Base-by-base conservation (phyloP, 1,140 invertebrate genomes). In the Drosophila asahinai region DNA sequence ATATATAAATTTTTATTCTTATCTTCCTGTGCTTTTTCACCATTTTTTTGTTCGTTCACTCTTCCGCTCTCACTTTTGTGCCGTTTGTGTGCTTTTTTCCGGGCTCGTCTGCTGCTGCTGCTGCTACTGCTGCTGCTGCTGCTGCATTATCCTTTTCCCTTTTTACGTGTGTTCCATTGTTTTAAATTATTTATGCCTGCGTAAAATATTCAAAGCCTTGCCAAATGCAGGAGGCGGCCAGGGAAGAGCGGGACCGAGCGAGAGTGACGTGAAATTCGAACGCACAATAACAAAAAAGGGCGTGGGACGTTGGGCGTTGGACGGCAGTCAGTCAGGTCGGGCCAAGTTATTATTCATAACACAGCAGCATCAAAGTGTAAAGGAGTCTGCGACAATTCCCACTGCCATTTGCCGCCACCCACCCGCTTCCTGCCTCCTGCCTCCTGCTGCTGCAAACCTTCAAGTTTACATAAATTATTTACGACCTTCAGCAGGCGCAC, bases 161-260 rank as follows among this genome's bases (percentile, higher is more conserved):
- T 83, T 79, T 68, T 83, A 90, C 86, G 86, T 90, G 86, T 90
- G 86, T 84, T 82, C 75, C 86, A 89, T 89, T 89, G 86, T 90
- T 90, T 89, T 89, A 89, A 90, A 89, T 89, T 89, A 89, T 89
- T 89, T 89, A 89, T 89, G 86, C 86, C 82, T 90, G 86, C 75
- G 81, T 90, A 90, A 89, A 89, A 89, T 89, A 89, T 89, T 89
- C 86, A 89, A 89, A 89, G 86, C 81, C 67, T 73, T 64, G 66
- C 70, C 77, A 80, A 80, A 80, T 74, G 77, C 77, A 79, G 55
- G 54, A 77, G 58, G 30, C 30, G 22, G 33, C 17, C 38, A 27
- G 43, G 49, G 11, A 1, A 11, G 51, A n/a, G 30, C 14, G 68
- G 45, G 27, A 33, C 48, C 15, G 61, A 12, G 7, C 22, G 49